A percentile compares a stretch with the other conserved stretches of the same genome.
phyloP scores from a whole-genome alignment of 2,888 invertebrate genomes.

The Volucella bombylans region DNA sequence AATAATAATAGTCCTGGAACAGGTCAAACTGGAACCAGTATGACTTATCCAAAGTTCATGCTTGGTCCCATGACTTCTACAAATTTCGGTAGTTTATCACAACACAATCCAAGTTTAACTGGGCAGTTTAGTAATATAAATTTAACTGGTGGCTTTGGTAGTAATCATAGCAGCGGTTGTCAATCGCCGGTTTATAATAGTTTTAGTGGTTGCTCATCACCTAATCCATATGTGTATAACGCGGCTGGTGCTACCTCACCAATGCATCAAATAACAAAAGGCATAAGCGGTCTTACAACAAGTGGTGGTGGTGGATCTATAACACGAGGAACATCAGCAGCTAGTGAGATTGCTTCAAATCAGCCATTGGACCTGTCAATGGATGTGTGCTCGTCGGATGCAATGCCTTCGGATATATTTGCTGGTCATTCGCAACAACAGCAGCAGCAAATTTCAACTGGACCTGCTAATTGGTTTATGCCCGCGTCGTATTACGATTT shows the following conservation, averaged over 20 bases:
- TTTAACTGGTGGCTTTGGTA: slow-evolving; percentile 69
- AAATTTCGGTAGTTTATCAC: slow-evolving; percentile 45
- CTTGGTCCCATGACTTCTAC: slow-evolving; percentile 75
- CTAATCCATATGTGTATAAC: slow-evolving; percentile 80
- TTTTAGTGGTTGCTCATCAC: slow-evolving; percentile 81
- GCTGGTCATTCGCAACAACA: slow-evolving; percentile 66
- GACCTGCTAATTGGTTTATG: slow-evolving; percentile 78
- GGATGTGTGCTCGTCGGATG: slow-evolving; percentile 79
- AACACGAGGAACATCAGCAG: slow-evolving; percentile 87
- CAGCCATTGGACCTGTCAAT: slow-evolving; percentile 82
- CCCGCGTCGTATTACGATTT: slow-evolving; percentile 80
- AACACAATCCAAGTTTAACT: slow-evolving; percentile 75
- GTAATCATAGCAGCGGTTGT: slow-evolving; percentile 79
- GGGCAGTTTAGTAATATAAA: slow-evolving; percentile 79
- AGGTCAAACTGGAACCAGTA: slow-evolving; percentile 43
- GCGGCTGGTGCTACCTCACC: slow-evolving; percentile 83
- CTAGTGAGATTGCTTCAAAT: slow-evolving; percentile 80
- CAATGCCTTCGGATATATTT: slow-evolving; percentile 56
- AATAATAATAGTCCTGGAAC: slow-evolving; percentile 20
- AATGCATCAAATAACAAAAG: slow-evolving; percentile 87
- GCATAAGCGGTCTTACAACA: slow-evolving; percentile 89
- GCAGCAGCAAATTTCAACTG: slow-evolving; percentile 35
- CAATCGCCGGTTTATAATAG: slow-evolving; percentile 84
- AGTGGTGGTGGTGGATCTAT: slow-evolving; percentile 87
- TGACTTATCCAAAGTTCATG: slow-evolving; percentile 76